phyloP scores from a whole-genome alignment of 2,888 invertebrate species.

The Suillia variegata region DNA sequence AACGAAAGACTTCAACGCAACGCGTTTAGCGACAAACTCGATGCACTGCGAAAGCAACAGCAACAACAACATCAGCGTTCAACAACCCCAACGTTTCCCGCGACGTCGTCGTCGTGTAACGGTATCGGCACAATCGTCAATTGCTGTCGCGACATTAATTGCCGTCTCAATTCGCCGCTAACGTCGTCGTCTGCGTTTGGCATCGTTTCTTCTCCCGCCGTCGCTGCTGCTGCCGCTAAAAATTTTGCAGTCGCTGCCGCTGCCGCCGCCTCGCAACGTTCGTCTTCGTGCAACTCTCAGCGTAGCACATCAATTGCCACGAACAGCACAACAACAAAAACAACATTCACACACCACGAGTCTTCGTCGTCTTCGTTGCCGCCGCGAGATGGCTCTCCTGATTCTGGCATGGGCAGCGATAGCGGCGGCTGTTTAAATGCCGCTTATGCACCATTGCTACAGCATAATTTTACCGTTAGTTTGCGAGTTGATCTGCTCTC shows the following conservation, averaged over 20 bases:
- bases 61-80: constrained; percentile 28
- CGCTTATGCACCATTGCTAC: constrained; percentile 9
- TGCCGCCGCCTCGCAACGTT: constrained; percentile 1
- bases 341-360: constrained; percentile 29
- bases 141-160: constrained; percentile 53
- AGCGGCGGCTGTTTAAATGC: constrained; percentile 23
- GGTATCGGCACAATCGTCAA: constrained; percentile 23
- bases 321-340: constrained; percentile 18
- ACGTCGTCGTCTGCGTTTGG: constrained; percentile 18
- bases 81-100: constrained; percentile 16
- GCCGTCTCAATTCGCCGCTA: constrained; percentile 44
- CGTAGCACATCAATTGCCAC: not conserved
- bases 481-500: constrained; percentile 80
- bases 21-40: constrained; percentile 42
- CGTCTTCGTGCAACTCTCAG: not conserved
- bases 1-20: constrained; percentile 59
- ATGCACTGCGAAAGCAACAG: constrained; percentile 29
- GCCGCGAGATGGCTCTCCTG: constrained; percentile 31
- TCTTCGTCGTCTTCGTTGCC: constrained; percentile 14
- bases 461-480: constrained; percentile 62
- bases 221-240: constrained; percentile 17
- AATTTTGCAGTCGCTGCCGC: constrained; percentile 21
- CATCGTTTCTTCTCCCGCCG: not conserved
- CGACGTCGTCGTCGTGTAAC: not conserved
- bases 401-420: constrained; percentile 34